These are phyloP conservation scores for Xiphorhynchus erythropygius DNA, from an alignment of 2,797 vertebrate species.

Conservation along the genomic window DNA sequence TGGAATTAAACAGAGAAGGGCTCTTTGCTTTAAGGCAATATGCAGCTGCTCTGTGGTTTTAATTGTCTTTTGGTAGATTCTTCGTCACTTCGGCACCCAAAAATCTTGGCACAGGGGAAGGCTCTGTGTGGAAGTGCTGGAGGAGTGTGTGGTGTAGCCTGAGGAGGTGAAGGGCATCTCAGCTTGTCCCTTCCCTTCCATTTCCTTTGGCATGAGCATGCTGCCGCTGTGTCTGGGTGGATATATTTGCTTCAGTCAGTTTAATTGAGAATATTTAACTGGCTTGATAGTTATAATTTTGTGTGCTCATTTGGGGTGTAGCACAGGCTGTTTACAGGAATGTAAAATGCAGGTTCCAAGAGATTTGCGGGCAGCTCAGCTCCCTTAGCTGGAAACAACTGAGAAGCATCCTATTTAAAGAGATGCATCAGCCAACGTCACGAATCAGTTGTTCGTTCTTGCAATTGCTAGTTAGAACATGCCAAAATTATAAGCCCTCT, in stretches of 20 bases:
- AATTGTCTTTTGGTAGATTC: neutral
- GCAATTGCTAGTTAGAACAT: neutral
- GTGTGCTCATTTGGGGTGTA: neutral
- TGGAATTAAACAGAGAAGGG: neutral
- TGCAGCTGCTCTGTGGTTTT: accelerated
- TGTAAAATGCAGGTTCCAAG: neutral
- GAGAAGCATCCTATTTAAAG: neutral
- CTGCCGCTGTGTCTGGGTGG: neutral
- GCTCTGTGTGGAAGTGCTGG: neutral
- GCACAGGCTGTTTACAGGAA: neutral
- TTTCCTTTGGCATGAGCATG: neutral
- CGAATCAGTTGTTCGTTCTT: neutral
- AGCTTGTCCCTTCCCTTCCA: neutral
- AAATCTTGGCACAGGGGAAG: neutral
- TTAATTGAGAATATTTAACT: neutral
- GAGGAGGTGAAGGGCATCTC: neutral
- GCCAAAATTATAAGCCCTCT: neutral
- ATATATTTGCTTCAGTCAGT: neutral
- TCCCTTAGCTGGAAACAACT: neutral
- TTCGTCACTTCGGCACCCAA: neutral
- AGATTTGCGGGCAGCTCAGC: neutral
- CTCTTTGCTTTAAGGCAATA: neutral
- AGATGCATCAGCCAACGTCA: neutral
- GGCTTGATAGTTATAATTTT: neutral
- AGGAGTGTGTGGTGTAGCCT: neutral